Percentiles rank a stretch among this genome's conserved stretches.
These are phyloP conservation scores for Hylomyscus alleni DNA, from an alignment of 2,797 vertebrate genomes.

Conservation along the genomic window DNA sequence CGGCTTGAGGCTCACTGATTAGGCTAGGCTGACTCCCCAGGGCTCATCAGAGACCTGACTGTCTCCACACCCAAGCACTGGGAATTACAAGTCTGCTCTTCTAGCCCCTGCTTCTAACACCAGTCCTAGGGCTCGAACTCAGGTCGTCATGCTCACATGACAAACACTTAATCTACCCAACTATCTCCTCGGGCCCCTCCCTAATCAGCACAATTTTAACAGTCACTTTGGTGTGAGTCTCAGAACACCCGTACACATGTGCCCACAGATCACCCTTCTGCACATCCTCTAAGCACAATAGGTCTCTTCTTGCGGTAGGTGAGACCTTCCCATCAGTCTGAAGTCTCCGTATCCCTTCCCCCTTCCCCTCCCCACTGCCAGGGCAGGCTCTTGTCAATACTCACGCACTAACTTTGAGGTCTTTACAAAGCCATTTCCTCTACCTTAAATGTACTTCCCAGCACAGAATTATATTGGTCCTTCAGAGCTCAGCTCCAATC, in stretches of 20 bases:
- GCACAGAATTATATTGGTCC: neutral
- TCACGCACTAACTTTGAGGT: neutral
- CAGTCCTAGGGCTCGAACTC: neutral
- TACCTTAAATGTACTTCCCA: neutral
- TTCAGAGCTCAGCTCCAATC: neutral
- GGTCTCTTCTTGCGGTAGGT: neutral
- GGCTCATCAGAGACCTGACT: neutral
- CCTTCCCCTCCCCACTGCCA: no score
- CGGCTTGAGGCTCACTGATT: neutral
- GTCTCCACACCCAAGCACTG: neutral
- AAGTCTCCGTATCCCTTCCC: neutral
- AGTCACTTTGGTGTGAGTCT: neutral
- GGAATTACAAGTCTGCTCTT: neutral
- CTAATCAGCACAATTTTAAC: neutral
- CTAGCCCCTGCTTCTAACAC: neutral
- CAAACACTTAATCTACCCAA: neutral
- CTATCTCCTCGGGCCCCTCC: neutral
- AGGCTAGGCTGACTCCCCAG: neutral
- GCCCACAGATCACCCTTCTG: neutral
- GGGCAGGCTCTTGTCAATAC: neutral
- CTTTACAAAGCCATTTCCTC: neutral
- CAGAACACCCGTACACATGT: neutral
- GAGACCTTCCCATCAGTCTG: neutral
- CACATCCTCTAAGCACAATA: neutral
- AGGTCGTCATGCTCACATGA: neutral